Evolutionary conservation across 2,113 vertebrate genomes (phyloP), one percentile per base, ranked within the genome.

Genomic region (Canis aureus): DNA sequence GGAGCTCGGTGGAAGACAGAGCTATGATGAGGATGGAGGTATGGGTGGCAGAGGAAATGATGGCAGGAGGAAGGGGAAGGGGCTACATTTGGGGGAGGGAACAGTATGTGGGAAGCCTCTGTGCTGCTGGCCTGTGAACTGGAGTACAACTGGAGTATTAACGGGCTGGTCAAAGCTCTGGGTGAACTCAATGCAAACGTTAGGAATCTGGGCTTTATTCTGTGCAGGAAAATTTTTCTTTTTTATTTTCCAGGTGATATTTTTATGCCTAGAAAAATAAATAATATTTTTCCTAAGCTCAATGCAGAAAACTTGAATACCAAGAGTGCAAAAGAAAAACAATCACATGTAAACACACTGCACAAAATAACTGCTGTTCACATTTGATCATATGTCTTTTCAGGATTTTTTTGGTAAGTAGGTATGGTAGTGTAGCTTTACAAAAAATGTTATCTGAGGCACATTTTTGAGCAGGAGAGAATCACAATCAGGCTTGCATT

Each of bases 251-350:
- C 67, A 51, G 15, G n/a, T 83, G 80, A 9, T 93, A 95, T 93
- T 95, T 96, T 97, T 94, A 81, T 85, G 93, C 27, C 62, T 76
- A 27, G 90, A 74, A 95, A 96, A 95, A 90, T 73, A 97, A 98
- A 96, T 83, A 94, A 74, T 88, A 94, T 93, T 85, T 96, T 86
- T 96, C 95, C 86, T 93, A 81, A 87, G 87, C 85, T 95, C 51
- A 15, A 82, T 49, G 67, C 38, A 27, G 62, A 90, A 87, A 78
- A 96, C 53, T 73, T 25, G 20, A 89, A 97, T 90, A 81, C 84
- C 69, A 87, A 93, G 66, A 95, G 51, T 67, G 23, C 81, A 73
- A 84, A 43, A 82, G n/a, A 66, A 93, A 87, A 92, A 81, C 38
- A 91, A 88, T 62, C 20, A 7, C 67, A 55, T 12, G 84, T 71